phyloP scores from a whole-genome alignment of 2,888 invertebrate genomes.

The Lingula anatina region DNA sequence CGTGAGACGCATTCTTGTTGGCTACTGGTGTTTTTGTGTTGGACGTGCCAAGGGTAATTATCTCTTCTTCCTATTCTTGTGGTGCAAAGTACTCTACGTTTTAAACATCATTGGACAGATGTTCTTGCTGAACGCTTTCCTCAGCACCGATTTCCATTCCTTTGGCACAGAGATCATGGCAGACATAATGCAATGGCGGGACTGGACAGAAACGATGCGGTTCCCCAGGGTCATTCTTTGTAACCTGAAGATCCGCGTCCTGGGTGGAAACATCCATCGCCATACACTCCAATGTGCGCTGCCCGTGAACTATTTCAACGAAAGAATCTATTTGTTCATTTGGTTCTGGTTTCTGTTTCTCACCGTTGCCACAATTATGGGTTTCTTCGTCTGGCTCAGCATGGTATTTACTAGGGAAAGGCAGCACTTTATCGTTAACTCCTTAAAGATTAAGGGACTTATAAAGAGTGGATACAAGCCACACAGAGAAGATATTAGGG shows the following conservation, averaged over 20 bases:
- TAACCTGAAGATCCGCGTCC: conserved; percentile 47
- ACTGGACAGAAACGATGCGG: conserved; percentile 39
- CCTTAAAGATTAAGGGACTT: conserved; percentile 53
- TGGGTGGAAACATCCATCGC: conserved; percentile 46
- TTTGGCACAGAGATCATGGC: conserved; percentile 54
- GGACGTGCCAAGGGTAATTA: too few relatives aligned
- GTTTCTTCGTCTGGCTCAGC: conserved; percentile 43
- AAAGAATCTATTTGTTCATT: conserved; percentile 50
- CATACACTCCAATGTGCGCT: too few relatives aligned
- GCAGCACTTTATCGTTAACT: conserved; percentile 52
- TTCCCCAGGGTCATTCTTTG: conserved; percentile 50
- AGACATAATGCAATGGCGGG: conserved; percentile 49
- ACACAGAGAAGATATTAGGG: conserved; percentile 44
- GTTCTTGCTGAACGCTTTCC: conserved; percentile 53
- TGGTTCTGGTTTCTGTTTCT: conserved; percentile 52
- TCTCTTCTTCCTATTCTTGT: conserved; percentile 51
- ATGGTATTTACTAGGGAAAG: conserved; percentile 47
- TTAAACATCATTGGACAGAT: conserved; percentile 53
- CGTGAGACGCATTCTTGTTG: conserved; percentile 38
- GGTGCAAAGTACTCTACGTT: conserved; percentile 51
- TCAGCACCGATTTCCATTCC: conserved; percentile 49
- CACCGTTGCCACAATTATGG: conserved; percentile 36
- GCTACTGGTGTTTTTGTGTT: too few relatives aligned
- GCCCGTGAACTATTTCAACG: too few relatives aligned
- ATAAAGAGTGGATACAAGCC: conserved; percentile 42